phyloP scores from a whole-genome alignment of 2,113 vertebrate genomes.

The Myiozetetes cayanensis region DNA sequence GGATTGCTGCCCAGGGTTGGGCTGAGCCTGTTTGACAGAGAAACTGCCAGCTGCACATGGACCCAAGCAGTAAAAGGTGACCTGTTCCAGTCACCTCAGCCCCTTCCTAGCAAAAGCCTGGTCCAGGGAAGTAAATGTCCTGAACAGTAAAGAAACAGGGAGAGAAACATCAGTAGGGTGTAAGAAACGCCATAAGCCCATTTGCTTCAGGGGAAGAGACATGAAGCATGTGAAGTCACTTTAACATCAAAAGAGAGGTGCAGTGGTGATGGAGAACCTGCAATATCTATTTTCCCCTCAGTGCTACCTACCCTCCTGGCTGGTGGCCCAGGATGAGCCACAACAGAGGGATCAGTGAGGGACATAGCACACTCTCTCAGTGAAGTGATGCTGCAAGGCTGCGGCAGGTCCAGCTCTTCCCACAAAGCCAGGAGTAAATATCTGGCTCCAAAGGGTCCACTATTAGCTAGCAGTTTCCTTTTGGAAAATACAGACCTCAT shows the following conservation, averaged over 20 bases:
- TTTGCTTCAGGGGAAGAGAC: not conserved
- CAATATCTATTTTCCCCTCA: not conserved
- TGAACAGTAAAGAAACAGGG: not conserved
- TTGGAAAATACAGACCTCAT: not conserved
- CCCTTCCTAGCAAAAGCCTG: not conserved
- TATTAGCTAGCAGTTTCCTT: not conserved
- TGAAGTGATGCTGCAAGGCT: not conserved
- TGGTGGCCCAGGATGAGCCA: not conserved
- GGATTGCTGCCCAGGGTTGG: not conserved
- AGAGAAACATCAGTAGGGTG: not conserved
- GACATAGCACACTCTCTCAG: not conserved
- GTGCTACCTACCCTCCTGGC: not conserved
- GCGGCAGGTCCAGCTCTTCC: not conserved
- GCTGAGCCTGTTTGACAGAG: not conserved
- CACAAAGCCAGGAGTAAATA: not conserved
- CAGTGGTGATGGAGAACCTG: not conserved
- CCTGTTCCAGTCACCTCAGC: not conserved
- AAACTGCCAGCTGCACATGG: not conserved
- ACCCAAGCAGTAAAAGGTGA: not conserved
- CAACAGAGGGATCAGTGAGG: accelerated
- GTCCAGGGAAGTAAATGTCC: not conserved
- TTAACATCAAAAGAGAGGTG: not conserved
- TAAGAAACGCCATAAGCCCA: not conserved
- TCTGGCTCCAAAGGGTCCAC: not conserved
- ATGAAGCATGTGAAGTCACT: not conserved